phyloP scores from a whole-genome alignment of 2,888 invertebrate species.

The Andrena haemorrhoa region DNA sequence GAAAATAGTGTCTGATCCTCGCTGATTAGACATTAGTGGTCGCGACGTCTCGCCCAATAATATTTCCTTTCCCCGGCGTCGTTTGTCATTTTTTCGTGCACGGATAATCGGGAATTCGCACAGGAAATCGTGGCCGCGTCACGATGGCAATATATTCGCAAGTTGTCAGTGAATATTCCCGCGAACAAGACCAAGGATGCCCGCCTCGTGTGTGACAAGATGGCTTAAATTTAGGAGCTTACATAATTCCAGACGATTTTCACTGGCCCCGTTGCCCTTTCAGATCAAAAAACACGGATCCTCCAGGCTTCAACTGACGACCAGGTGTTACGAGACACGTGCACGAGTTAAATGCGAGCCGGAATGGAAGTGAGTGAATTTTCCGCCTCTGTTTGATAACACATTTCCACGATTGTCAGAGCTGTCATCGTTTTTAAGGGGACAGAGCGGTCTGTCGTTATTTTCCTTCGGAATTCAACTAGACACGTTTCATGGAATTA shows the following conservation, averaged over 20 bases:
- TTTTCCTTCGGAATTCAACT: not conserved
- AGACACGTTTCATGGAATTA: not conserved
- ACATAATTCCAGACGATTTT: conserved; percentile 78
- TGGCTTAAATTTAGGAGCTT: conserved; percentile 79
- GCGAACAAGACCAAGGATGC: conserved; percentile 71
- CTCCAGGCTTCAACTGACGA: conserved; percentile 76
- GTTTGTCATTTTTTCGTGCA: conserved; percentile 8
- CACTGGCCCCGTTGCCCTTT: conserved; percentile 53
- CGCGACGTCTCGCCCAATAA: conserved; percentile 21
- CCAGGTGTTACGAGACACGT: conserved; percentile 77
- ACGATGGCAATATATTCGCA: conserved; percentile 14
- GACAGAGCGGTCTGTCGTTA: not conserved
- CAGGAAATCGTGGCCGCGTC: conserved; percentile 17
- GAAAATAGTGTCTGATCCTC: not conserved
- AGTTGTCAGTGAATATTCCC: conserved; percentile 69
- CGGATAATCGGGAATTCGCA: not conserved
- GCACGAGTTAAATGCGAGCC: conserved; percentile 74
- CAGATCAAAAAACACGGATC: conserved; percentile 80
- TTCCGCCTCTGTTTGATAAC: conserved; percentile 29
- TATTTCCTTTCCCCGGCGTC: conserved; percentile 14
- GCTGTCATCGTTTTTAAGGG: conserved; percentile 1
- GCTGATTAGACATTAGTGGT: conserved; percentile 21
- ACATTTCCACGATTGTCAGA: conserved; percentile 39
- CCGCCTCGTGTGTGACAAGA: conserved; percentile 77
- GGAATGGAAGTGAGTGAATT: conserved; percentile 72